These are phyloP conservation scores for Glyptemys insculpta DNA, from an alignment of 2,797 vertebrate genomes.

Conservation along the genomic window DNA sequence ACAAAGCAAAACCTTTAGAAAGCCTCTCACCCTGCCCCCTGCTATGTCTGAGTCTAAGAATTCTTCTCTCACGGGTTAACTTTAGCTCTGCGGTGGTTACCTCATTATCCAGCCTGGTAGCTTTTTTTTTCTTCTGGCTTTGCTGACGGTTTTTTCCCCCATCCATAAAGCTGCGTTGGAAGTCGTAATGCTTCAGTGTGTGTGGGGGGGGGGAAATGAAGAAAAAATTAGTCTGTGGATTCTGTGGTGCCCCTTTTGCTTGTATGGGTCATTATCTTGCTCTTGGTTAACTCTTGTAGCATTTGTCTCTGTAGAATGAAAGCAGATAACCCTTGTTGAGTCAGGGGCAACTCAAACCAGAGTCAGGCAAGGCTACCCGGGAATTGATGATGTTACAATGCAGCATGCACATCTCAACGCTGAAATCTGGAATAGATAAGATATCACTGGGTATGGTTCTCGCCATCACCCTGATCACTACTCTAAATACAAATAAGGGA, in stretches of 20 bases:
- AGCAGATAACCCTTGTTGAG: neutral
- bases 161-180: constrained; percentile 50
- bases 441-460: no score
- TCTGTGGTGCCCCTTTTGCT: neutral
- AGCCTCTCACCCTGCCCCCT: neutral
- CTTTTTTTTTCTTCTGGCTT: constrained; percentile 24
- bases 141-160: constrained; percentile 22
- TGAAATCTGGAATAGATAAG: neutral
- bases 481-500: neutral
- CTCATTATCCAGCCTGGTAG: constrained; percentile 52
- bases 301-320: neutral
- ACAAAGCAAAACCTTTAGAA: neutral
- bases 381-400: neutral
- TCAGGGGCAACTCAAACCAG: neutral
- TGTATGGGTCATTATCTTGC: neutral
- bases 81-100: neutral
- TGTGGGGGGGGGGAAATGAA: neutral
- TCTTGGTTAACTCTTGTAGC: neutral
- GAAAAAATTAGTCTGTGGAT: constrained; percentile 28
- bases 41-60: neutral
- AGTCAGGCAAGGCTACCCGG: neutral
- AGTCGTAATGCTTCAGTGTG: neutral
- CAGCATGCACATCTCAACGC: neutral
- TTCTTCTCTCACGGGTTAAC: fast-evolving
- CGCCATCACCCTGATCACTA: neutral